phyloP scores from a whole-genome alignment of 2,797 vertebrate species.

The Mormyrus hasselquistii region DNA sequence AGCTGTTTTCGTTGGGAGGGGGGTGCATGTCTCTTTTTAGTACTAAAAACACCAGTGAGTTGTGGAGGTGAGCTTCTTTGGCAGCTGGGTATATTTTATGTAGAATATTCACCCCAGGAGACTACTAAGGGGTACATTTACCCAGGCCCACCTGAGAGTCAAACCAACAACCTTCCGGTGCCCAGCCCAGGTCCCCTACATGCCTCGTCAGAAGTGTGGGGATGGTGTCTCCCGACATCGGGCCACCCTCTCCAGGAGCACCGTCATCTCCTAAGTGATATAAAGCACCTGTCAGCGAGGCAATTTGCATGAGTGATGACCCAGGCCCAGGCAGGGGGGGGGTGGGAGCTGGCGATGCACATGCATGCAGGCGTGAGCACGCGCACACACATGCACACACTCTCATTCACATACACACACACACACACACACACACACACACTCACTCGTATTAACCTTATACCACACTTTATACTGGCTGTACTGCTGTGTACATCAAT shows the following conservation, averaged over 20 bases:
- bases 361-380: constrained; percentile 14
- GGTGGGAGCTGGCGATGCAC: neutral
- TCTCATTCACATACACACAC: neutral
- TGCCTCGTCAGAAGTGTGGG: neutral
- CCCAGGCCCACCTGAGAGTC: neutral
- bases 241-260: constrained; percentile 23
- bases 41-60: neutral
- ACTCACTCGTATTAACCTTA: neutral
- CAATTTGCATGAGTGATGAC: constrained; percentile 65
- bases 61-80: neutral
- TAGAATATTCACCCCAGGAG: neutral
- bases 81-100: neutral
- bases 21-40: neutral
- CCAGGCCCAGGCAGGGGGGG: constrained; percentile 30
- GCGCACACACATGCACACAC: too few species aligned
- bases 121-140: neutral
- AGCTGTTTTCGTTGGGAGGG: neutral
- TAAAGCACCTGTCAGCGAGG: constrained; percentile 53
- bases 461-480: neutral
- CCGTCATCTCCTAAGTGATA: constrained; percentile 49
- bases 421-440: neutral
- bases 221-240: constrained; percentile 35
- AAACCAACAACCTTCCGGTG: neutral
- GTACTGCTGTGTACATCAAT: neutral
- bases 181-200: neutral